These are phyloP conservation scores for Epirrita christyi DNA, from an alignment of 2,888 invertebrate species.

Conservation along the genomic window DNA sequence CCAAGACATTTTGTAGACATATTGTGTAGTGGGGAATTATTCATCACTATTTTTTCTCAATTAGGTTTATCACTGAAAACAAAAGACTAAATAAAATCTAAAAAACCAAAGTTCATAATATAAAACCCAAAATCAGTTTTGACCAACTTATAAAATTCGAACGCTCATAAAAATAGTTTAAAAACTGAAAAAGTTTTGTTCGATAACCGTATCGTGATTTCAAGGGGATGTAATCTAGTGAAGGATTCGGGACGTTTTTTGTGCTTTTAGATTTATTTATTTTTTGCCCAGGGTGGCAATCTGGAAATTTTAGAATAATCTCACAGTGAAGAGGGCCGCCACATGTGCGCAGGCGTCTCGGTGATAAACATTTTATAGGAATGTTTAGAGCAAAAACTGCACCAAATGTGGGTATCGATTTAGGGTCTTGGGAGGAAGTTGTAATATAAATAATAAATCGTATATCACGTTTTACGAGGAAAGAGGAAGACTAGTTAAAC, in stretches of 20 bases:
- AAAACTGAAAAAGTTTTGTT: constrained; percentile 43
- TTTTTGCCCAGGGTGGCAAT: constrained; percentile 83
- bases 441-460: constrained; percentile 69
- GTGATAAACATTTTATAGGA: constrained; percentile 85
- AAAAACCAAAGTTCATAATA: too few species aligned
- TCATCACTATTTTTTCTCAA: too few species aligned
- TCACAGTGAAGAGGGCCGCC: constrained; percentile 72
- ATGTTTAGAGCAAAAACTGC: constrained; percentile 79
- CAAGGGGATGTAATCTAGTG: constrained; percentile 75
- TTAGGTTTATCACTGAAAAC: background rate
- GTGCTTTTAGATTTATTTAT: constrained; percentile 79
- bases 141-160: constrained; percentile 31
- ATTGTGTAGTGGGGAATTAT: too few species aligned
- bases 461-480: constrained; percentile 39
- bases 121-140: constrained; percentile 23
- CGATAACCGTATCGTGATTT: constrained; percentile 75
- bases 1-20: too few species aligned
- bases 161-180: constrained; percentile 46
- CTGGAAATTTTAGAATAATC: constrained; percentile 83
- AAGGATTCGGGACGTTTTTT: constrained; percentile 79
- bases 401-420: constrained; percentile 79
- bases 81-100: background rate
- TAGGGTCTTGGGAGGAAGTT: constrained; percentile 74
- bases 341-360: constrained; percentile 70
- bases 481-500: constrained; percentile 20